These are phyloP conservation scores for Apamea epomidion DNA, from an alignment of 2,888 invertebrate genomes.

Conservation along the genomic window DNA sequence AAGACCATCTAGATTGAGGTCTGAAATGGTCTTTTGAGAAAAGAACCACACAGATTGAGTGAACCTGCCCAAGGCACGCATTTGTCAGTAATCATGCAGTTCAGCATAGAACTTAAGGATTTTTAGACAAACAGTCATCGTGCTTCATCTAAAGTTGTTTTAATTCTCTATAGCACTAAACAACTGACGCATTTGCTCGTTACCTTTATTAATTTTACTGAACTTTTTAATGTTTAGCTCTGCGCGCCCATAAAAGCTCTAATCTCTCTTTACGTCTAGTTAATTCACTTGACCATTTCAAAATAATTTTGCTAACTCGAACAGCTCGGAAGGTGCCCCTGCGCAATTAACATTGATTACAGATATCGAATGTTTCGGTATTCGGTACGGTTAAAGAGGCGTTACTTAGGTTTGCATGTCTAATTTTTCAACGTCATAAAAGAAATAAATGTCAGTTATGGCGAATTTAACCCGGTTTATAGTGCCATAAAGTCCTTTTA, in stretches of 20 bases:
- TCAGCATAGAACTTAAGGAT: background rate
- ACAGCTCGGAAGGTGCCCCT: constrained; percentile 53
- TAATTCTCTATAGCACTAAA: constrained; percentile 4
- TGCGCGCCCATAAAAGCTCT: constrained; percentile 72
- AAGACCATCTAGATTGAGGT: background rate
- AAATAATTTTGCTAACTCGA: constrained; percentile 82
- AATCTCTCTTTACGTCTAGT: constrained; percentile 84
- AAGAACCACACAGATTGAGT: background rate
- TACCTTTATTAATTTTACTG: constrained; percentile 55
- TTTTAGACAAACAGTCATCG: background rate
- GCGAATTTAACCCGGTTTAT: constrained; percentile 42
- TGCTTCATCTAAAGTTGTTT: background rate
- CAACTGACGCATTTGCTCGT: constrained; percentile 36
- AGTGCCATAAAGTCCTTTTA: background rate
- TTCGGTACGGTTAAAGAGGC: constrained; percentile 75
- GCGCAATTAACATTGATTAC: constrained; percentile 80
- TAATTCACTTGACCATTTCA: constrained; percentile 85
- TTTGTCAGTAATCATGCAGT: background rate
- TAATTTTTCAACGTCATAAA: constrained; percentile 68
- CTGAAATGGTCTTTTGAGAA: background rate
- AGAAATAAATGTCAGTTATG: constrained; percentile 63
- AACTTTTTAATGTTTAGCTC: constrained; percentile 60
- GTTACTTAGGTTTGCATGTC: constrained; percentile 71
- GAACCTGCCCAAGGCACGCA: no score
- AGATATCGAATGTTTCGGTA: constrained; percentile 76